Evolutionary conservation across 2,888 invertebrate genomes (phyloP), one percentile per base, ranked within the genome.

Genomic region (Amphiduros pacificus): DNA sequence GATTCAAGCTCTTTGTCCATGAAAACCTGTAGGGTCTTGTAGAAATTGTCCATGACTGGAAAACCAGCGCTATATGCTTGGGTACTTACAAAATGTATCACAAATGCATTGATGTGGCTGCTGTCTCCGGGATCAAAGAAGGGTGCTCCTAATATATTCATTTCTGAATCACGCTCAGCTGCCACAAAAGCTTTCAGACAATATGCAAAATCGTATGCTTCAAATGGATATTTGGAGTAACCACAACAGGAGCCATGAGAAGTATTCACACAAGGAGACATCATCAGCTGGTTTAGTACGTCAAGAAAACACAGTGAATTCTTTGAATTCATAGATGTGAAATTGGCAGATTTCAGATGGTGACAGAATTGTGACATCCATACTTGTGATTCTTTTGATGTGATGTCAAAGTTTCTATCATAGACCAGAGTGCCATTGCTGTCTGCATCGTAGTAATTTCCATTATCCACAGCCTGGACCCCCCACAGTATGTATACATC

Each of bases 351-450:
- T n/a, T 22, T 5, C 4, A 44, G 44, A 5, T 44, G 20, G n/a
- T 44, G 5, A 81, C 96, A 96, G 84, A 96, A 94, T 48, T 89
- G 84, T 64, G 89, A 83, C 41, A 96, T 83, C 94, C 94, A 96
- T 58, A 61, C 74, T 83, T 96, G 95, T n/a, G 94, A 90, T 70
- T 87, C 86, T 22, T 89, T 88, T 70, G 88, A 86, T 17, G 91
- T 89, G 70, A 94, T 86, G 79, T 93, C 90, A 84, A 96, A 95
- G 59, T 84, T 85, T 57, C 88, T 85, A 84, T 95, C 93, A 78
- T 91, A 89, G 66, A 88, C 86, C 62, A 94, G 82, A 57, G 85
- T 86, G 2, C 95, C 95, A 71, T 87, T 88, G 41, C 90, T 88
- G 64, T 85, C 84, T 14, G 95, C 94, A 81, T 95, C 87, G 76